Evolutionary conservation across 2,797 vertebrate genomes (phyloP), one percentile per base, ranked within the genome.

Genomic region (Decapterus maruadsi): DNA sequence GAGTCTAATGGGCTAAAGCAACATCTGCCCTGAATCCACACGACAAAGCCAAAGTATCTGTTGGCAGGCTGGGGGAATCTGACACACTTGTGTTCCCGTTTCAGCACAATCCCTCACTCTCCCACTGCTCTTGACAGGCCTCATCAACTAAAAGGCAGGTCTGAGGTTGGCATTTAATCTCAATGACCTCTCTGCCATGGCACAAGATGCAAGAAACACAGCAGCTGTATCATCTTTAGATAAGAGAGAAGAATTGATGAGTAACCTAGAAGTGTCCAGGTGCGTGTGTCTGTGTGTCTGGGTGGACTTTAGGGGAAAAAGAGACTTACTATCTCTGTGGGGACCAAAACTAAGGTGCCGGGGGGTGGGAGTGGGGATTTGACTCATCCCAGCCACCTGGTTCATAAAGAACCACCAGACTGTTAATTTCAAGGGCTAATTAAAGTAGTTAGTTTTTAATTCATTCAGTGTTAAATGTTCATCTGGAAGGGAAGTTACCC

Each of bases 171-270:
- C 78, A 76, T 86, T 90, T 90, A 84, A 87, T 88, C 84, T 88
- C 85, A 81, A 74, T 88, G 87, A 83, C 80, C 87, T 75, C 75
- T 83, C 75, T 87, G 80, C 78, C 70, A 66, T 20, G 46, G 68
- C 72, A 74, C 58, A 69, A 80, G 75, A 89, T 79, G 69, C 83
- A 78, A 72, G 80, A 50, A 82, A 71, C 72, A 68, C 66, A 59
- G 82, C 70, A 68, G 46, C 86, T 88, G 87, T 31, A 85, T 88
- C 86, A 84, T 87, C 81, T 84, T 89, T 50, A 82, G 69, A 81
- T 78, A 57, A 75, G 63, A 70, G 55, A 58, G 48, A 55, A 56
- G 61, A 86, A 79, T 68, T 68, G 76, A 90, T 83, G 76, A 65
- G 34, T 78, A 76, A 74, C 86, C 62, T 36, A 67, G 78, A 80